These are phyloP conservation scores for Phthorimaea operculella DNA, from an alignment of 1,140 invertebrate genomes.

Conservation along the genomic window DNA sequence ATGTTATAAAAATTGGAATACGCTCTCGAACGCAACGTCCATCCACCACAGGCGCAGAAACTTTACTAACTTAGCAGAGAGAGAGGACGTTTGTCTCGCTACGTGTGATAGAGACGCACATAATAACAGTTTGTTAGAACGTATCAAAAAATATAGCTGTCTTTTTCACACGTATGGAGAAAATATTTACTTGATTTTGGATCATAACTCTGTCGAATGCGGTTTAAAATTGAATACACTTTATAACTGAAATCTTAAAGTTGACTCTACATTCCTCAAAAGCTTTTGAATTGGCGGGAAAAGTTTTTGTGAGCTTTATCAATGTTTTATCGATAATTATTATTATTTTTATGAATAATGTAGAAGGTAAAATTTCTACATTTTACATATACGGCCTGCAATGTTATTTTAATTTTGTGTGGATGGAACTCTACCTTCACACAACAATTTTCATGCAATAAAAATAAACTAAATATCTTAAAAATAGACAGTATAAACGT, in stretches of 20 bases:
- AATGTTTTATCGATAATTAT: not conserved
- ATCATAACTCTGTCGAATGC: not conserved
- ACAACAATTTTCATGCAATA: no score
- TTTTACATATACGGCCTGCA: no score
- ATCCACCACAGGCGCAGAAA: conserved; percentile 19
- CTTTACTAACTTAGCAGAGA: conserved; percentile 29
- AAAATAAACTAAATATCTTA: no score
- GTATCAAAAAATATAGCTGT: conserved; percentile 18
- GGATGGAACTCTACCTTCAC: no score
- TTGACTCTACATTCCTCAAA: conserved; percentile 7
- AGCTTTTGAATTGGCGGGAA: conserved; percentile 53
- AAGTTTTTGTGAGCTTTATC: conserved; percentile 15
- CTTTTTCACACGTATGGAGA: conserved; percentile 12
- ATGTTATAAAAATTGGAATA: not conserved
- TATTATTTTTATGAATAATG: not conserved
- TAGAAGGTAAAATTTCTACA: no score
- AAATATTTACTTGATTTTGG: not conserved
- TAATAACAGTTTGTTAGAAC: conserved; percentile 22
- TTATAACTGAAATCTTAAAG: not conserved
- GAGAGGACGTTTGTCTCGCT: conserved; percentile 8
- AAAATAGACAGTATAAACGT: no score
- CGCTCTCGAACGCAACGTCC: not conserved
- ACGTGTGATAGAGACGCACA: conserved; percentile 34
- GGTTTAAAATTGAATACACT: not conserved
- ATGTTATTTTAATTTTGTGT: no score